Conservation (phyloP, 1,140 invertebrate genomes). For the Drosophila athabasca region DNA sequence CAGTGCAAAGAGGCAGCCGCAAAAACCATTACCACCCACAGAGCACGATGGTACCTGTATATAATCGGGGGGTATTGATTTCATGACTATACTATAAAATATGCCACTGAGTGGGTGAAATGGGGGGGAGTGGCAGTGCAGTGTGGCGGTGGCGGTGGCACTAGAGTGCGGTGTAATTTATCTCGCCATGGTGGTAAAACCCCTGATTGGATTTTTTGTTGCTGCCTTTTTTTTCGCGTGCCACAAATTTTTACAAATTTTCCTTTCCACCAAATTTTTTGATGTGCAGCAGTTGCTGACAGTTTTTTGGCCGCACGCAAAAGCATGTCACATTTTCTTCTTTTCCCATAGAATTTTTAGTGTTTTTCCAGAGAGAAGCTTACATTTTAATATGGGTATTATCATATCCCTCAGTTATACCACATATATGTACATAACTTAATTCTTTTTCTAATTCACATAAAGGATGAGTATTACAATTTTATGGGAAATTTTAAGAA, state of each 20-base stretch:
- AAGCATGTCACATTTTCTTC: conserved; percentile 3
- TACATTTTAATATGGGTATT: conserved; percentile 34
- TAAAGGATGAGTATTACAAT: no score
- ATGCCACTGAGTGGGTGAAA: conserved; percentile 12
- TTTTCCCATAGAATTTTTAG: conserved; percentile 15
- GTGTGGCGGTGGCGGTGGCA: no score
- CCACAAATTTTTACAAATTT: conserved; percentile 18
- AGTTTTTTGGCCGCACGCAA: conserved; percentile 47
- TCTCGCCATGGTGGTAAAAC: conserved; percentile 52
- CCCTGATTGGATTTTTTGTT: conserved; percentile 70
- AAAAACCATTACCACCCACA: neutral
- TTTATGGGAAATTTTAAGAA: no score
- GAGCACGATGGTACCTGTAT: neutral
- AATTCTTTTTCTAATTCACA: no score
- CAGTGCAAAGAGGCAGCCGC: conserved; percentile 6
- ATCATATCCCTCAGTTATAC: conserved; percentile 16
- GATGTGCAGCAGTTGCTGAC: conserved; percentile 44
- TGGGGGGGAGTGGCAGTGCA: conserved; percentile 2
- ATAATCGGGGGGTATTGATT: conserved; percentile 63
- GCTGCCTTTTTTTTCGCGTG: conserved; percentile 36
- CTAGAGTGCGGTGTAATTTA: conserved; percentile 59
- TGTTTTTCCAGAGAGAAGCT: conserved; percentile 4
- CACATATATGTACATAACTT: conserved; percentile 1
- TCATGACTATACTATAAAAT: conserved; percentile 38
- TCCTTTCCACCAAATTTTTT: conserved; percentile 17